Evolutionary conservation across 2,888 invertebrate species (phyloP), one percentile per base, ranked within the genome.

Genomic region (Acronicta aceris): DNA sequence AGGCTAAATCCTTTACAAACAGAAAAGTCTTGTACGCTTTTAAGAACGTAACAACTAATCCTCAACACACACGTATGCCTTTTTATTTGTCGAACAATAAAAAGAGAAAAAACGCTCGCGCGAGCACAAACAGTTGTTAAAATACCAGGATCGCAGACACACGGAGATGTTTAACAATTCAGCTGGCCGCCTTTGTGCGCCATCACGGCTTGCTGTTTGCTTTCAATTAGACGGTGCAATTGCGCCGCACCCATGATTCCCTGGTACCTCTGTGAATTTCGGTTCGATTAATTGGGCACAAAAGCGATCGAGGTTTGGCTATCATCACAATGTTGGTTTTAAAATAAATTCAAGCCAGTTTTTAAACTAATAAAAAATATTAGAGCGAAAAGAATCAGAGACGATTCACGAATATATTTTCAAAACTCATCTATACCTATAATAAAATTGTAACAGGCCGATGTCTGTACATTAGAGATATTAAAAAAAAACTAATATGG

Each of bases 151-250:
- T 48, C 48, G 27, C 70, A 68, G 56, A 64, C 68, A 59, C 54
- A 61, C 55, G 59, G 55, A 76, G 71, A 72, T 78, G 71, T 78
- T 82, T 76, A 83, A 78, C 76, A 79, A 79, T 82, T 81, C 80
- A 80, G 58, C 63, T 63, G 61, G 59, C 61, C 64, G 61, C 60
- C 62, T 74, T 71, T 73, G 71, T 72, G 59, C 63, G 69, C 56
- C 51, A 47, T 66, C 71, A 73, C 61, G 65, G 62, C 50, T 52
- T 36, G 66, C 63, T 82, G 81, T 82, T 82, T 81, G 78, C 72
- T 79, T 82, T 81, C 82, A 79, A 82, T 82, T 81, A 82, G 77
- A 72, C 74, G 57, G 64, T 75, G 72, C 76, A 66, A 61, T 70
- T 75, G 76, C 65, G 25, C 49, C 59, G 50, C 49, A 63, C 51